Conservation (phyloP, 2,113 vertebrate species). For the Heliornis fulica region DNA sequence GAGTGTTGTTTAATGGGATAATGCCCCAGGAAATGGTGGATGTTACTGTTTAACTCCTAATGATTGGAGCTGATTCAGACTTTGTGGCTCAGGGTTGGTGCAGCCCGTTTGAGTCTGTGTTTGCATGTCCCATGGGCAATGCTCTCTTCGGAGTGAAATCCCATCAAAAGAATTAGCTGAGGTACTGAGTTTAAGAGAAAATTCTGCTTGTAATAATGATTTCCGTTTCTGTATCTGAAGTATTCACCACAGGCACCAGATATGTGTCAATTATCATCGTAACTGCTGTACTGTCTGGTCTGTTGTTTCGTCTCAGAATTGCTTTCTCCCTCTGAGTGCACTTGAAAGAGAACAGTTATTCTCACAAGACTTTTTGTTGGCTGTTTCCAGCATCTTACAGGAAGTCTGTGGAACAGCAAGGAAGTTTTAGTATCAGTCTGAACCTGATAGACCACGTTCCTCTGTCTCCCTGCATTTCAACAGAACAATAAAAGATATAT, state of each 20-base stretch:
- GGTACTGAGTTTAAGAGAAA: neutral
- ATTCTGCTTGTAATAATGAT: neutral
- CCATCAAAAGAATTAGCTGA: neutral
- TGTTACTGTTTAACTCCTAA: neutral
- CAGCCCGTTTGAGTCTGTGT: neutral
- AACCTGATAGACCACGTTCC: neutral
- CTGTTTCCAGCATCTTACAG: neutral
- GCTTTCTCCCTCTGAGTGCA: neutral
- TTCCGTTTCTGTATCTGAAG: neutral
- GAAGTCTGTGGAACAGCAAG: neutral
- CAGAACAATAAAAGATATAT: neutral
- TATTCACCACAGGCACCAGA: rapidly evolving
- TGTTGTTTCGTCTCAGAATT: neutral
- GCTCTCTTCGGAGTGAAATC: neutral
- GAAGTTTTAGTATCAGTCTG: neutral
- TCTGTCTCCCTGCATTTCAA: neutral
- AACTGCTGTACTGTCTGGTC: neutral
- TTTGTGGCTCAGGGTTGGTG: neutral
- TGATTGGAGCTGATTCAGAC: neutral
- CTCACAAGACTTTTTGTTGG: neutral
- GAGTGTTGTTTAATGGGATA: conserved; percentile 37
- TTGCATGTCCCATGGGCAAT: neutral
- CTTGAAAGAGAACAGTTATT: neutral
- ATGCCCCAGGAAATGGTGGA: neutral
- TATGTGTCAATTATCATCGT: neutral